These are phyloP conservation scores for Drosophila ezoana DNA, from an alignment of 2,888 invertebrate genomes.

Conservation along the genomic window DNA sequence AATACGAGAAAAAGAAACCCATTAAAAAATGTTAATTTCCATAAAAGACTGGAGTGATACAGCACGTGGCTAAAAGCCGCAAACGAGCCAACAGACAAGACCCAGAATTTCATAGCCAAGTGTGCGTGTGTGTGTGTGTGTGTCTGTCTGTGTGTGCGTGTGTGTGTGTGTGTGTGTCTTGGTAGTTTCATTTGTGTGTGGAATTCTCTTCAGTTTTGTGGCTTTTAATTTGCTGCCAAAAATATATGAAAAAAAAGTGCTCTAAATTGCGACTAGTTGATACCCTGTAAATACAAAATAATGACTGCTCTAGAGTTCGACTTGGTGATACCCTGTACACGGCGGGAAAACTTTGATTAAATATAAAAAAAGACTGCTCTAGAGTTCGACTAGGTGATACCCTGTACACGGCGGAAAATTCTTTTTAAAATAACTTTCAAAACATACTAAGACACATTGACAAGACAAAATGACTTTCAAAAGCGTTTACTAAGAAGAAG, in stretches of 20 bases:
- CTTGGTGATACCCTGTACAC: no score
- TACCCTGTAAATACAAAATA: not conserved
- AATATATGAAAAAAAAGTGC: not conserved
- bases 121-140: not conserved
- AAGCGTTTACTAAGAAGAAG: no score
- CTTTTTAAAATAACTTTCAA: no score
- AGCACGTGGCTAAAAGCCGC: slow-evolving; percentile 71
- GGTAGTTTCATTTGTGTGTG: slow-evolving; percentile 28
- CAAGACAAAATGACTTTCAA: no score
- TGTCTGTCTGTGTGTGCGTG: slow-evolving; percentile 3
- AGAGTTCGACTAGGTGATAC: no score
- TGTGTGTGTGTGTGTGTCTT: slow-evolving; percentile 3
- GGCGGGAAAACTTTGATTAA: no score
- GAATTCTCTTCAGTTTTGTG: slow-evolving; percentile 33
- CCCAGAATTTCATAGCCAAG: slow-evolving; percentile 20
- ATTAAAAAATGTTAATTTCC: slow-evolving; percentile 76
- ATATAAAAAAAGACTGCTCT: no score
- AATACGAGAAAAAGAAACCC: slow-evolving; percentile 49
- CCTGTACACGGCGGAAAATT: no score
- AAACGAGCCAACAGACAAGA: slow-evolving; percentile 42
- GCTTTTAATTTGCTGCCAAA: slow-evolving; percentile 41
- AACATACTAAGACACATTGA: no score
- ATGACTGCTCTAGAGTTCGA: no score
- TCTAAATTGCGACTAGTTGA: not conserved
- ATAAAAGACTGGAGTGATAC: slow-evolving; percentile 44